phyloP scores from a whole-genome alignment of 2,888 invertebrate species.

The Heliconius hortense region DNA sequence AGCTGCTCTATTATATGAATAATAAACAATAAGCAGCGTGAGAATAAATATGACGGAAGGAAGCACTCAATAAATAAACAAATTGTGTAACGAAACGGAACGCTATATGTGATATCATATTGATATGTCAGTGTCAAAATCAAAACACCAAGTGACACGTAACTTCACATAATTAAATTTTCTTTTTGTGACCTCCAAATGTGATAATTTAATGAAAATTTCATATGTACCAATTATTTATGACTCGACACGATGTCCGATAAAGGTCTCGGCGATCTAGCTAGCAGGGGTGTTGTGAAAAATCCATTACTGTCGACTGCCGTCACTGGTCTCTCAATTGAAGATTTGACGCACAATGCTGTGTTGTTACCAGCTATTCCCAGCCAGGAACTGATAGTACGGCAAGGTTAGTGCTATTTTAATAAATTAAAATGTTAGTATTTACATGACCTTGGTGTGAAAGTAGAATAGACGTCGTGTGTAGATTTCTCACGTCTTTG shows the following conservation, averaged over 20 bases:
- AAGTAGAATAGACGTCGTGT: conserved; percentile 39
- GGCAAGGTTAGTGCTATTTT: conserved; percentile 73
- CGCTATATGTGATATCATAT: conserved; percentile 4
- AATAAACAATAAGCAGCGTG: conserved; percentile 1
- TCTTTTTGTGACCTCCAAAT: conserved; percentile 78
- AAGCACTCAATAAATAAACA: conserved; percentile 32
- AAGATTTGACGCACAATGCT: conserved; percentile 87
- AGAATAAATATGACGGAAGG: conserved; percentile 24
- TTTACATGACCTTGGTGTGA: conserved; percentile 55
- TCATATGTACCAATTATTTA: conserved; percentile 60
- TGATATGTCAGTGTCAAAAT: conserved; percentile 50
- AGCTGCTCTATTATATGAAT: no score
- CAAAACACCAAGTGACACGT: conserved; percentile 81
- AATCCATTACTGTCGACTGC: conserved; percentile 89
- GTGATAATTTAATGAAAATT: conserved; percentile 72
- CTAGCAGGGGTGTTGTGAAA: conserved; percentile 72
- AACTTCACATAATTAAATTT: conserved; percentile 77
- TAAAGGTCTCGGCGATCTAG: conserved; percentile 75
- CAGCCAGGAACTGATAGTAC: conserved; percentile 64
- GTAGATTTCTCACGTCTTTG: conserved; percentile 49
- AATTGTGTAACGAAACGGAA: conserved; percentile 32
- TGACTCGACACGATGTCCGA: conserved; percentile 66
- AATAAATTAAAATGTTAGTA: conserved; percentile 52
- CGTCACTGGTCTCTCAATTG: conserved; percentile 86
- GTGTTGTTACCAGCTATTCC: conserved; percentile 85